phyloP scores from a whole-genome alignment of 2,113 vertebrate species.

The Macaca mulatta region DNA sequence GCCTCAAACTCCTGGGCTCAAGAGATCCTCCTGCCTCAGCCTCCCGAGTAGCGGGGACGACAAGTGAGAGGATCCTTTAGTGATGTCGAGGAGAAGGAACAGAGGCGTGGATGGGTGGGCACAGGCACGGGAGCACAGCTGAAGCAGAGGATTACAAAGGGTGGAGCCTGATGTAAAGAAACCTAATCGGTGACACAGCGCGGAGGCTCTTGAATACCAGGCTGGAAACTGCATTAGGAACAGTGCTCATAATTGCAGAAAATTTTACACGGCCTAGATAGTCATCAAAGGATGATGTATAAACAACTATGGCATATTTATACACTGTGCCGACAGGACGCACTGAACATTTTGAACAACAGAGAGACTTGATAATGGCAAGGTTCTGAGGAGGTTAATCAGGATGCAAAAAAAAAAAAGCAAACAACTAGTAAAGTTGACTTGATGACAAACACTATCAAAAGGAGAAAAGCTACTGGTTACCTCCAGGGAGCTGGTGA shows the following conservation, averaged over 20 bases:
- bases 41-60: too few species aligned
- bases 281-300: background rate
- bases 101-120: background rate
- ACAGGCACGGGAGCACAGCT: background rate
- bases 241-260: background rate
- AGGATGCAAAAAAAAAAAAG: background rate
- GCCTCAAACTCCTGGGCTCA: too few species aligned
- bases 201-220: background rate
- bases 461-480: background rate
- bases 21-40: too few species aligned
- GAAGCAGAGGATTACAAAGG: background rate
- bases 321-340: background rate
- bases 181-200: background rate
- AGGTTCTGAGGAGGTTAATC: background rate
- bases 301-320: background rate
- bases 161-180: background rate
- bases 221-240: background rate
- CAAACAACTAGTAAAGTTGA: background rate
- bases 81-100: background rate
- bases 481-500: background rate
- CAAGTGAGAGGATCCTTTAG: background rate
- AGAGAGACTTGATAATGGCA: background rate
- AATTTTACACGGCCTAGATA: background rate
- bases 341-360: background rate
- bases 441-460: background rate